Conservation (phyloP, 2,113 vertebrate genomes). For the Microcebus griseorufus region DNA sequence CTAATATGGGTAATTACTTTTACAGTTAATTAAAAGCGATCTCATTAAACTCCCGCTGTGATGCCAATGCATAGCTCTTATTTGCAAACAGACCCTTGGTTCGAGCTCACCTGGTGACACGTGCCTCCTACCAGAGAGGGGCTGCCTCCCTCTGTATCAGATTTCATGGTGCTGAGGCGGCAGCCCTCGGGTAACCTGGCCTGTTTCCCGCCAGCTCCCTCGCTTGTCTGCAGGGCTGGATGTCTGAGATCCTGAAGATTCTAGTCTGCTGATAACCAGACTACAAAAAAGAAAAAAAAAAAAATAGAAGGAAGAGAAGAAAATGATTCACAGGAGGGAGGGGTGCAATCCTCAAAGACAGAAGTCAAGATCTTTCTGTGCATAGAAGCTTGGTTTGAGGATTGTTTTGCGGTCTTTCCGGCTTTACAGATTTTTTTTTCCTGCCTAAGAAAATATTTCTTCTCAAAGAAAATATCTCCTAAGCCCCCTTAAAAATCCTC, state of each 20-base stretch:
- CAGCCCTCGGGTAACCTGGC: not conserved
- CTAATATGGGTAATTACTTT: constrained; percentile 77
- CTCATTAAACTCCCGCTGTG: constrained; percentile 47
- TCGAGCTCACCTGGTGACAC: constrained; percentile 16
- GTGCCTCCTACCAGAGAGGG: not conserved
- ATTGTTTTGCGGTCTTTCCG: not conserved
- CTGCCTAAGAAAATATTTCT: not conserved
- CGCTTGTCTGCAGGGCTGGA: not conserved
- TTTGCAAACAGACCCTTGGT: constrained; percentile 58
- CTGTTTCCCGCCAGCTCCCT: not conserved
- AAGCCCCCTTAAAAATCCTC: not conserved
- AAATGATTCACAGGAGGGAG: not conserved
- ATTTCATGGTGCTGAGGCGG: not conserved
- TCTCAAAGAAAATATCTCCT: not conserved
- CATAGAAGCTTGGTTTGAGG: not conserved
- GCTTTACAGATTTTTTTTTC: not conserved
- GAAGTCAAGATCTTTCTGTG: not conserved
- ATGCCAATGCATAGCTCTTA: constrained; percentile 51
- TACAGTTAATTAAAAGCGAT: constrained; percentile 64
- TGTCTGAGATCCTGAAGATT: not conserved
- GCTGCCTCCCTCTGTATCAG: not conserved
- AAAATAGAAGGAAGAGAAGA: not conserved
- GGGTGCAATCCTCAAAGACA: not conserved
- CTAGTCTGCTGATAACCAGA: not conserved
- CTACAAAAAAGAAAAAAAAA: not conserved